phyloP scores from a whole-genome alignment of 2,113 vertebrate genomes.

The Actenoides lindsayi region DNA sequence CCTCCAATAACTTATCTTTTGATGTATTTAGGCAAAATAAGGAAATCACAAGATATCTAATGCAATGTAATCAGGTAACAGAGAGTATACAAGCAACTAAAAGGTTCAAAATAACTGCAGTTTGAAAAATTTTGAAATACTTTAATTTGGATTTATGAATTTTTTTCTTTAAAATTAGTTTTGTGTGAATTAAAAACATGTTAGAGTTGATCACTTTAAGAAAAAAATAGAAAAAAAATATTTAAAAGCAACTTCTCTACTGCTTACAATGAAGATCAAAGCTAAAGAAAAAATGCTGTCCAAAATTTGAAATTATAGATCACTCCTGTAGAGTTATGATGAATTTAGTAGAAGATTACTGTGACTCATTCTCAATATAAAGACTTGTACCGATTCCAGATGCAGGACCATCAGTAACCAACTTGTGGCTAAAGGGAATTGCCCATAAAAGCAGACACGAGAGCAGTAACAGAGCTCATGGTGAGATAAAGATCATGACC shows the following conservation, averaged over 20 bases:
- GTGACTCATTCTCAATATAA: not conserved
- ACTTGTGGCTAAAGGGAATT: not conserved
- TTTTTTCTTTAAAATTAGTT: not conserved
- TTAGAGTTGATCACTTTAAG: not conserved
- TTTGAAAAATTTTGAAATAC: not conserved
- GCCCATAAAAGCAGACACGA: not conserved
- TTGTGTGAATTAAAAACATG: not conserved
- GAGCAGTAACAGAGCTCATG: not conserved
- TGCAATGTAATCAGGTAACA: not conserved
- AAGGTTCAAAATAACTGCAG: not conserved
- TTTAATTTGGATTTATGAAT: not conserved
- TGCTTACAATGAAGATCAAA: accelerated
- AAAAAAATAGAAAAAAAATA: not conserved
- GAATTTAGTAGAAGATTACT: not conserved
- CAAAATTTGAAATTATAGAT: not conserved
- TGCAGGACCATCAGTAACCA: not conserved
- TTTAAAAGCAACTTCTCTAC: not conserved
- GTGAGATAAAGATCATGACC: not conserved
- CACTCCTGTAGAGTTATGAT: not conserved
- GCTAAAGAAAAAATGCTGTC: not conserved
- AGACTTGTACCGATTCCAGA: not conserved
- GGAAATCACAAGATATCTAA: constrained; percentile 9
- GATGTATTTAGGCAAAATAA: constrained; percentile 45
- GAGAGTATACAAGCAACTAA: constrained; percentile 16
- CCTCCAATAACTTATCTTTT: constrained; percentile 37